Conservation (phyloP, 2,888 invertebrate species). For the Drosophila setosimentum region DNA sequence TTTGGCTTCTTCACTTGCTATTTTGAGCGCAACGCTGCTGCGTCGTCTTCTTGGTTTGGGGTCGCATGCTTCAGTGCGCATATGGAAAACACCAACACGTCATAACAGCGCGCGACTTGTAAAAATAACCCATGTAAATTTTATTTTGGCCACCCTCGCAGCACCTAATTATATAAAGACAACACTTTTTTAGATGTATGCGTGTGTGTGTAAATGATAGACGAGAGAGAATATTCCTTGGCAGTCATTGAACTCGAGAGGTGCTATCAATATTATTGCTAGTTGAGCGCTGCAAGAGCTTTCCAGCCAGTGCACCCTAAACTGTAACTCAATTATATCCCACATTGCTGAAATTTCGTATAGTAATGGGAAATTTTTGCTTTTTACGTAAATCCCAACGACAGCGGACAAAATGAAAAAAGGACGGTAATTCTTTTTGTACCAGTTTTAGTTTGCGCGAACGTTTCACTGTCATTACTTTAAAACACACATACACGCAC, state of each 20-base stretch:
- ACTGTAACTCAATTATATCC: slow-evolving; percentile 4
- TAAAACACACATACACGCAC: not conserved
- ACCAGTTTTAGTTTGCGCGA: slow-evolving; percentile 1
- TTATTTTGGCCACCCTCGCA: slow-evolving; percentile 69
- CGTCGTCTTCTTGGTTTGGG: slow-evolving; percentile 77
- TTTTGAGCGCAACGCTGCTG: slow-evolving; percentile 55
- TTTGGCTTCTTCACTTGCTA: slow-evolving; percentile 45
- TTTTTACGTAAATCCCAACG: not conserved
- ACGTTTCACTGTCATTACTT: slow-evolving; percentile 5
- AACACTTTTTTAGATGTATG: slow-evolving; percentile 41
- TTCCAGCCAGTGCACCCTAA: slow-evolving; percentile 10
- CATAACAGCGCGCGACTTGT: slow-evolving; percentile 55
- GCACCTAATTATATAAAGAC: slow-evolving; percentile 65
- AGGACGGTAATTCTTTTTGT: not conserved
- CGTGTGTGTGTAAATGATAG: slow-evolving; percentile 37
- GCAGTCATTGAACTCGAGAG: slow-evolving; percentile 65
- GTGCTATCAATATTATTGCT: slow-evolving; percentile 50
- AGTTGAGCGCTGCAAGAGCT: slow-evolving; percentile 29
- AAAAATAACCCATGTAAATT: slow-evolving; percentile 73
- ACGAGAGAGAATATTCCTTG: slow-evolving; percentile 39
- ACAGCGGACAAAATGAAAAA: not conserved
- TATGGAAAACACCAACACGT: slow-evolving; percentile 41
- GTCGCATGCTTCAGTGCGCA: slow-evolving; percentile 78
- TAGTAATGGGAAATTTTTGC: slow-evolving; percentile 14
- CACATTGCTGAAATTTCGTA: not conserved